These are phyloP conservation scores for Ceramica pisi DNA, from an alignment of 2,888 invertebrate genomes.

Conservation along the genomic window DNA sequence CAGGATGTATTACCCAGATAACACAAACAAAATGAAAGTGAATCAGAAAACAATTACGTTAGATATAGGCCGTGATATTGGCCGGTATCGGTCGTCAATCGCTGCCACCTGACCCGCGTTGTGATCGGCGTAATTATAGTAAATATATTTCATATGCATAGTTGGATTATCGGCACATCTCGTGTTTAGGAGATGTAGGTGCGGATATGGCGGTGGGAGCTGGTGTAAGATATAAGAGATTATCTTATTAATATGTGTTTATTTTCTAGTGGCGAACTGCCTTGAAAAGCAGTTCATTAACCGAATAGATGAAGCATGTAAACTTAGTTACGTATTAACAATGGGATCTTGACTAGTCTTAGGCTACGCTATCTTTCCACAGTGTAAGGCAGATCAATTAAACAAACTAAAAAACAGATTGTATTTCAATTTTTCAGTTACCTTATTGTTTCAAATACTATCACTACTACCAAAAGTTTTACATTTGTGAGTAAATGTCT, in stretches of 20 bases:
- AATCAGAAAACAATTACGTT: constrained; percentile 62
- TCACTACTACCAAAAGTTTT: too few relatives aligned
- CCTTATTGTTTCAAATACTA: too few relatives aligned
- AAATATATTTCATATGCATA: constrained; percentile 75
- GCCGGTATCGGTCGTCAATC: constrained; percentile 56
- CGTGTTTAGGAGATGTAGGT: constrained; percentile 70
- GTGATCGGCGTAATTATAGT: constrained; percentile 81
- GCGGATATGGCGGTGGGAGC: constrained; percentile 61
- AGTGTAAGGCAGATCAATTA: too few relatives aligned
- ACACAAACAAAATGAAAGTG: constrained; percentile 52
- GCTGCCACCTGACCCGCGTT: constrained; percentile 75
- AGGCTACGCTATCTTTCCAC: too few relatives aligned
- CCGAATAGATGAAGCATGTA: background rate
- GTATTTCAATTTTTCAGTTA: too few relatives aligned
- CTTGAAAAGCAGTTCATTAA: background rate
- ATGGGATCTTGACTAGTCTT: background rate
- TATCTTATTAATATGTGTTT: background rate
- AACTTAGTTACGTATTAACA: background rate
- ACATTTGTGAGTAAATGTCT: background rate
- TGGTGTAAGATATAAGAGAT: constrained; percentile 2
- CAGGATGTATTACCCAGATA: constrained; percentile 47
- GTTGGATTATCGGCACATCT: constrained; percentile 73
- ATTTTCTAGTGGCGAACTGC: background rate
- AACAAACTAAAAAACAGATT: too few relatives aligned
- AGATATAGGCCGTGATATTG: constrained; percentile 63